Evolutionary conservation across 2,888 invertebrate species (phyloP).

Genomic region (Allolobophora icterica): DNA sequence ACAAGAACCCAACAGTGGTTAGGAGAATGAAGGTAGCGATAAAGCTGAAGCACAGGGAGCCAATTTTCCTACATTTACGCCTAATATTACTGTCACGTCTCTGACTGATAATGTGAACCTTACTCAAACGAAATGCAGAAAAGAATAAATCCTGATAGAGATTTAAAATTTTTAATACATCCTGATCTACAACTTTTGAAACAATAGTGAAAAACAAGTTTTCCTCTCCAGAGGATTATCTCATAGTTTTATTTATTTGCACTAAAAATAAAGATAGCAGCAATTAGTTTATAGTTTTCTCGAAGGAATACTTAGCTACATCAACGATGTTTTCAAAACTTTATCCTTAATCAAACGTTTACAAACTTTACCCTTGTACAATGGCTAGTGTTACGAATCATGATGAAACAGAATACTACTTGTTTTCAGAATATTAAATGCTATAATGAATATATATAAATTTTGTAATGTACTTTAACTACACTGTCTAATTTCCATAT

Average conservation of each 20-base stretch:
- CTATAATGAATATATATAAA: background rate
- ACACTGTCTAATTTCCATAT: background rate
- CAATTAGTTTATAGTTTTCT: constrained; percentile 3
- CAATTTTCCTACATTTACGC: background rate
- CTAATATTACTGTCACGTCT: background rate
- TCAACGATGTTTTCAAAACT: background rate
- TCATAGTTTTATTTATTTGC: background rate
- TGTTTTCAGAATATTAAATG: background rate
- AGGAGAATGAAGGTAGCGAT: too few relatives aligned
- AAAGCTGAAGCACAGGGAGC: background rate
- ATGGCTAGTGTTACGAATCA: background rate
- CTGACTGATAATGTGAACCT: background rate
- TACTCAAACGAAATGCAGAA: background rate
- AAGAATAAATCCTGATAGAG: background rate
- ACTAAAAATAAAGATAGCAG: background rate
- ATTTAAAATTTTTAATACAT: background rate
- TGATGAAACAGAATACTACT: background rate
- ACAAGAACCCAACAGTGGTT: too few relatives aligned
- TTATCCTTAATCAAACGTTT: background rate
- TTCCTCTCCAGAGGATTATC: background rate
- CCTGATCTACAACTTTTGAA: background rate
- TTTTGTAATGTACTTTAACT: background rate
- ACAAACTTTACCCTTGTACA: background rate
- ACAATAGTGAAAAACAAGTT: background rate
- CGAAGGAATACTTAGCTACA: background rate